These are phyloP conservation scores for Chaetura pelagica DNA, from an alignment of 2,113 vertebrate species.

Conservation along the genomic window DNA sequence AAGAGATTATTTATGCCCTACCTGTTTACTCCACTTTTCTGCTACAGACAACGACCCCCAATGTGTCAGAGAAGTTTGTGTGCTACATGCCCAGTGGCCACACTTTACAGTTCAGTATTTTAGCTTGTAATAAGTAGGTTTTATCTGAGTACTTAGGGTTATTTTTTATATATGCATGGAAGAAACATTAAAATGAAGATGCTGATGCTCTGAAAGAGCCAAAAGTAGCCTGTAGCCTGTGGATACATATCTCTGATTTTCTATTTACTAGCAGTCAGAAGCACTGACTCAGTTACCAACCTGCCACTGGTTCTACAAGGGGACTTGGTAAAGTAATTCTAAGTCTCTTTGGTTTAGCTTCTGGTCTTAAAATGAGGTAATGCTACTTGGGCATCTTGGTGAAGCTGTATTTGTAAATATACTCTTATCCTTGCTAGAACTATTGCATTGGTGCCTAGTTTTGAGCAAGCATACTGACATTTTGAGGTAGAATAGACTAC, in stretches of 20 bases:
- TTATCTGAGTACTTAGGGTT: background rate
- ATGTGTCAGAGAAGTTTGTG: background rate
- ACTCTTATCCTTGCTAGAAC: background rate
- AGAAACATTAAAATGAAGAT: background rate
- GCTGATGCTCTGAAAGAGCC: background rate
- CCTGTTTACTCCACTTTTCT: background rate
- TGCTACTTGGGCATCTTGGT: background rate
- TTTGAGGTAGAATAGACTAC: background rate
- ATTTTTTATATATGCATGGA: background rate
- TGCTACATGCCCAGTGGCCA: background rate
- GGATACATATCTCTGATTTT: background rate
- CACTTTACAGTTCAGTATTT: background rate
- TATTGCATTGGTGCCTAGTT: background rate
- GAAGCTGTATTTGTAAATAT: background rate
- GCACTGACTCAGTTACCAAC: background rate
- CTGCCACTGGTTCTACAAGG: background rate
- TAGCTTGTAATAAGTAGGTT: background rate
- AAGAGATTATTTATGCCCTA: background rate
- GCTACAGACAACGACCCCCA: background rate
- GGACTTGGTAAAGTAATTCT: background rate
- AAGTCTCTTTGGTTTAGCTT: background rate
- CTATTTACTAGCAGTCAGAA: background rate
- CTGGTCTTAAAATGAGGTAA: background rate
- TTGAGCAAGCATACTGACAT: fast-evolving
- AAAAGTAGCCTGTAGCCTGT: background rate